Evolutionary conservation across 2,113 vertebrate genomes (phyloP).

Genomic region (Dissostichus mawsoni): DNA sequence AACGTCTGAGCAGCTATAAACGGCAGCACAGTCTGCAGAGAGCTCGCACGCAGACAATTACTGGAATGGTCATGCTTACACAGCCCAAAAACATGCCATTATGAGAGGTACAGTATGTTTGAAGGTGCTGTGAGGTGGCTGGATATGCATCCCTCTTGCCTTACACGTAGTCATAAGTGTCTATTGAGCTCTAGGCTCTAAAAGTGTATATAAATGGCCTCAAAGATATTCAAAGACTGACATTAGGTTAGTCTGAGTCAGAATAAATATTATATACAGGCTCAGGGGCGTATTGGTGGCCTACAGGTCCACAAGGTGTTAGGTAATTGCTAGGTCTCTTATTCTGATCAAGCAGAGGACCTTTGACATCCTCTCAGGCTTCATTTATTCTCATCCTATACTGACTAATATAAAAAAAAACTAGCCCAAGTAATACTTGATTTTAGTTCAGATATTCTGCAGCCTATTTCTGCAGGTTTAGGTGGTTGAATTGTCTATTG

Average conservation of each 20-base stretch:
- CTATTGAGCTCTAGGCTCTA: background rate
- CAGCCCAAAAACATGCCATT: background rate
- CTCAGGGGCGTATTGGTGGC: background rate
- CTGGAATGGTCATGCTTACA: background rate
- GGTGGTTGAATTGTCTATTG: background rate
- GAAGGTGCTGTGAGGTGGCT: background rate
- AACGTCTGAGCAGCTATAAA: constrained; percentile 39
- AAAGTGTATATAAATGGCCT: background rate
- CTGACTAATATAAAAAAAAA: constrained; percentile 10
- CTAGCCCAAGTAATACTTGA: background rate
- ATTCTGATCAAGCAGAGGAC: constrained; percentile 18
- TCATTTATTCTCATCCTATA: constrained; percentile 38
- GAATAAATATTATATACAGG: background rate
- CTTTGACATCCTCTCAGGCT: constrained; percentile 21
- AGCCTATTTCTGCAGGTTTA: background rate
- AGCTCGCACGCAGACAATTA: background rate
- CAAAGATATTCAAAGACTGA: background rate
- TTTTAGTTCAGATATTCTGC: background rate
- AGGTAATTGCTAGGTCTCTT: background rate
- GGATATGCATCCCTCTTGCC: background rate
- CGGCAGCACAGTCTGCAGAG: constrained; percentile 4
- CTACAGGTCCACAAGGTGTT: background rate
- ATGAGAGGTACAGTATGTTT: background rate
- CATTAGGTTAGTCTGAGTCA: background rate
- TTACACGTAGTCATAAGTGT: background rate